Conservation (phyloP, 2,113 vertebrate species). For the Microcebus ravelobensis region DNA sequence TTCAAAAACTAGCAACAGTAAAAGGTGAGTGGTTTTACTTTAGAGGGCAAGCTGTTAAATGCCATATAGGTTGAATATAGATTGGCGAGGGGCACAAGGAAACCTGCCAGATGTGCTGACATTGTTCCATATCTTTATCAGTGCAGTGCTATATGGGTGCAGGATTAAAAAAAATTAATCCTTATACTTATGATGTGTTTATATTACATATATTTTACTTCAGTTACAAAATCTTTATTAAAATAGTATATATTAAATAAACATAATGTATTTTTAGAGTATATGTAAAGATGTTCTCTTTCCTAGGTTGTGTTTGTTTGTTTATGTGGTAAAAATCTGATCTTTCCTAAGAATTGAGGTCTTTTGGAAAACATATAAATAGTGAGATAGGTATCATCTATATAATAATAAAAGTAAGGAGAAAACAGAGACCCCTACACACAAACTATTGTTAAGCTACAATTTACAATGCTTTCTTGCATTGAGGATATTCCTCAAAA, state of each 20-base stretch:
- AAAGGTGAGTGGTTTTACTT: not conserved
- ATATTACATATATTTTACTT: conserved; percentile 1
- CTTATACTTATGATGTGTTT: not conserved
- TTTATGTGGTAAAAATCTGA: not conserved
- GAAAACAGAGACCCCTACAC: too few relatives aligned
- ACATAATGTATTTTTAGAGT: not conserved
- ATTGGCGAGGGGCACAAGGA: not conserved
- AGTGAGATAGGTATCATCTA: not conserved
- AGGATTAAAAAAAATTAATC: not conserved
- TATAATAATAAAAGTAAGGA: not conserved
- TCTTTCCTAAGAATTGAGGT: not conserved
- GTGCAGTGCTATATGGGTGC: not conserved
- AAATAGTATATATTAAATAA: conserved; percentile 13
- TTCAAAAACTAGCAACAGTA: not conserved
- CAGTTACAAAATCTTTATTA: not conserved
- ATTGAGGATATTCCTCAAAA: not conserved
- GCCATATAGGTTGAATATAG: not conserved
- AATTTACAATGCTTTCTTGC: not conserved
- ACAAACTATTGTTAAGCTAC: not conserved
- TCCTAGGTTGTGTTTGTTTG: not conserved
- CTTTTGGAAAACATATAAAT: not conserved
- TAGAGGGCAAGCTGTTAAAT: not conserved
- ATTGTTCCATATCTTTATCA: not conserved
- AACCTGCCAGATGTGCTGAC: not conserved
- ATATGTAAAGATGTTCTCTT: not conserved